A percentile compares a stretch with the other conserved stretches of the same genome.
Evolutionary conservation across 2,113 vertebrate genomes (phyloP).

Genomic region (Labrus mixtus): DNA sequence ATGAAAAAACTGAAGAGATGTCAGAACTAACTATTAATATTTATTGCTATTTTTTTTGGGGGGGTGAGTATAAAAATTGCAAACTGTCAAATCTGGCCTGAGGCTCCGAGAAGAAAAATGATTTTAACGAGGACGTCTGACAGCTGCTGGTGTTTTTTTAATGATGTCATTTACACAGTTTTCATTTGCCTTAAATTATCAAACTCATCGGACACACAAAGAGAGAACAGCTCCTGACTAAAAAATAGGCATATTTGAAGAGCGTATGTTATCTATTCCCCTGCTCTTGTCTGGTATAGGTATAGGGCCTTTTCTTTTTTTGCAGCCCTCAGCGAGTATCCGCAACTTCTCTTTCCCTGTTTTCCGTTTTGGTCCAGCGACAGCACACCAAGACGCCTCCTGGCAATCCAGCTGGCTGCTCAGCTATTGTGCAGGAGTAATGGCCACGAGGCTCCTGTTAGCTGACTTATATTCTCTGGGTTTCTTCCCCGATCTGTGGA

Average conservation of each 20-base stretch:
- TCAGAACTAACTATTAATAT: conserved; percentile 30
- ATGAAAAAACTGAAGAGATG: conserved; percentile 12
- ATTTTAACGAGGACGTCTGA: conserved; percentile 64
- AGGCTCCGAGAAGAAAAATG: conserved; percentile 32
- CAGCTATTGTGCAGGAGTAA: conserved; percentile 63
- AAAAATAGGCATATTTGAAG: conserved; percentile 29
- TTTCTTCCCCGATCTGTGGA: conserved; percentile 44
- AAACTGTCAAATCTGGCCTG: conserved; percentile 46
- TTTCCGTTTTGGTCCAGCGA: conserved; percentile 56
- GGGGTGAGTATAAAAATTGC: conserved; percentile 31
- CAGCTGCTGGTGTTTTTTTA: conserved; percentile 26
- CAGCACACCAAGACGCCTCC: conserved; percentile 61
- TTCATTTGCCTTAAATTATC: conserved; percentile 45
- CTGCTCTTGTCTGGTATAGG: background rate
- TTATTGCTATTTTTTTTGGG: conserved; percentile 28
- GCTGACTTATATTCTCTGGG: conserved; percentile 26
- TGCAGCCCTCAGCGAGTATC: conserved; percentile 14
- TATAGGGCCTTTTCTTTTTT: conserved; percentile 5
- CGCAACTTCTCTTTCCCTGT: conserved; percentile 28
- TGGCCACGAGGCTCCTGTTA: conserved; percentile 60
- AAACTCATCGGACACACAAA: conserved; percentile 21
- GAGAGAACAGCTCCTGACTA: background rate
- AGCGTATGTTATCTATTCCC: background rate
- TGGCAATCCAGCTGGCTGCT: conserved; percentile 69
- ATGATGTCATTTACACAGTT: conserved; percentile 56